Evolutionary conservation across 2,113 vertebrate genomes (phyloP).

Genomic region (Indri indri): DNA sequence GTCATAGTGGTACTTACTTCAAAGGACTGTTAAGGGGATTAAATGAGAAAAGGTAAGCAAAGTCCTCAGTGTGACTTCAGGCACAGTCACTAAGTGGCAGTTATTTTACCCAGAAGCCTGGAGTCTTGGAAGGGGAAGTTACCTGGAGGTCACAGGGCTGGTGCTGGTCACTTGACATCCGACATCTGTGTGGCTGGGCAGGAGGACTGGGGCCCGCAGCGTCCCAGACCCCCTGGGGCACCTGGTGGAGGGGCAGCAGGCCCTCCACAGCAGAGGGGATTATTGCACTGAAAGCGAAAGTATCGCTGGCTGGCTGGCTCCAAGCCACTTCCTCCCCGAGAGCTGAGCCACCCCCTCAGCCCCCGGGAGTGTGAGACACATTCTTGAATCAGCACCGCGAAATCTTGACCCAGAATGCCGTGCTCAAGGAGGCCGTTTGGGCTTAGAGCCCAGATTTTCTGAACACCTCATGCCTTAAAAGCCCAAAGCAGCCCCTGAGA

Average conservation of each 20-base stretch:
- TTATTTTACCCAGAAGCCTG: neutral
- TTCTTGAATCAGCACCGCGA: slow-evolving; percentile 37
- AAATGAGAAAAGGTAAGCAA: neutral
- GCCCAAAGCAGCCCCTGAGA: neutral
- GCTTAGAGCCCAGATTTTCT: slow-evolving; percentile 13
- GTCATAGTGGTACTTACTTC: neutral
- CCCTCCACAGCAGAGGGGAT: neutral
- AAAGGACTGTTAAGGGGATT: neutral
- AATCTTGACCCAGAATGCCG: slow-evolving; percentile 51
- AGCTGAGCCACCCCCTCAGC: neutral
- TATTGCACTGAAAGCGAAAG: slow-evolving; percentile 59
- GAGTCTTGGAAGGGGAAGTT: neutral
- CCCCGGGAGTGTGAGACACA: neutral
- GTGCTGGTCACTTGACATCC: neutral
- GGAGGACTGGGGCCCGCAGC: neutral
- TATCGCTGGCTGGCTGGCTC: neutral
- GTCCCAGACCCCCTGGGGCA: neutral
- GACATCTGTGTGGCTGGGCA: neutral
- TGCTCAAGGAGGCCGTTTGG: slow-evolving; percentile 7
- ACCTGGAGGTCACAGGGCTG: neutral
- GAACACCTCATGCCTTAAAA: neutral
- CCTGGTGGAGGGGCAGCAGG: neutral
- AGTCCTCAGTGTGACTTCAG: neutral
- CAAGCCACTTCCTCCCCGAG: slow-evolving; percentile 41
- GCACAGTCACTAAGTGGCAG: neutral